These are phyloP conservation scores for Periparus ater DNA, from an alignment of 2,797 vertebrate species.

Conservation along the genomic window DNA sequence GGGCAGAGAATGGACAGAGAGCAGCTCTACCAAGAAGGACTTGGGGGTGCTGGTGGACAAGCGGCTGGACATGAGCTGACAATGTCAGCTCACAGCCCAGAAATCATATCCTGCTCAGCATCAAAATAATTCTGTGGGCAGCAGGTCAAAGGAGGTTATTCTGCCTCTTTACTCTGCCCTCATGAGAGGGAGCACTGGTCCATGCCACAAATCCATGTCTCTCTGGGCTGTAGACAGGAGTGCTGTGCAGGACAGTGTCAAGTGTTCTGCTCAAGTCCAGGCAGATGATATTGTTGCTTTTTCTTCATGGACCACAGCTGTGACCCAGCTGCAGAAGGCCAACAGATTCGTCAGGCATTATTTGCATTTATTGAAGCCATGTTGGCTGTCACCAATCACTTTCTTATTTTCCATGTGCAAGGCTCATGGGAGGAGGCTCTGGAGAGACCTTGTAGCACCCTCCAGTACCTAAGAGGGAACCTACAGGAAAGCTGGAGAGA, in stretches of 20 bases:
- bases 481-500: not conserved
- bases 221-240: not conserved
- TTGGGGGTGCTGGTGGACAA: not conserved
- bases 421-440: not conserved
- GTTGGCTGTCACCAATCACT: not conserved
- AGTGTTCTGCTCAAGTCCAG: not conserved
- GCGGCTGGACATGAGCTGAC: accelerated
- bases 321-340: too few species aligned
- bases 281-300: not conserved
- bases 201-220: not conserved
- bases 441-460: not conserved
- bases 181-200: not conserved
- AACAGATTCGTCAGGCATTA: not conserved
- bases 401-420: not conserved
- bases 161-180: not conserved
- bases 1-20: not conserved
- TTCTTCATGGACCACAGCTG: not conserved
- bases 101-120: not conserved
- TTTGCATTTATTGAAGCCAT: not conserved
- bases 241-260: not conserved
- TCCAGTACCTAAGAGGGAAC: not conserved
- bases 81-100: not conserved
- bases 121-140: not conserved
- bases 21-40: not conserved
- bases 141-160: not conserved